Evolutionary conservation across 2,113 vertebrate genomes (phyloP).

Genomic region (Charina bottae): DNA sequence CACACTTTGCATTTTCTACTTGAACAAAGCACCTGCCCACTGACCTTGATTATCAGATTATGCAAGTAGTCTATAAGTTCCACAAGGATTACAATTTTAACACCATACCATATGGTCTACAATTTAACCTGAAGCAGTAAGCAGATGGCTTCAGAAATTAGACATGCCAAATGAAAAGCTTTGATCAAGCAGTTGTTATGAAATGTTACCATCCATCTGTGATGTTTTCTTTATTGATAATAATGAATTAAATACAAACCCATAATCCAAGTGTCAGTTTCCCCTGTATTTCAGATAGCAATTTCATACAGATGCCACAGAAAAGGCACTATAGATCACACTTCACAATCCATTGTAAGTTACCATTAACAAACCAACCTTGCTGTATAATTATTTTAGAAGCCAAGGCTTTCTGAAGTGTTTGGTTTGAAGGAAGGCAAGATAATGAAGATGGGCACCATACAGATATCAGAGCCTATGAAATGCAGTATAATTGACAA

Average conservation of each 20-base stretch:
- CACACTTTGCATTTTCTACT: conserved; percentile 23
- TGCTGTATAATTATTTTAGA: neutral
- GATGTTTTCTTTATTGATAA: conserved; percentile 13
- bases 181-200: neutral
- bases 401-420: neutral
- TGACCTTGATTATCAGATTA: conserved; percentile 44
- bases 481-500: neutral
- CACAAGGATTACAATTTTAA: conserved; percentile 38
- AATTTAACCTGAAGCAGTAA: conserved; percentile 43
- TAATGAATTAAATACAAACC: conserved; percentile 23
- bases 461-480: neutral
- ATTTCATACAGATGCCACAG: neutral
- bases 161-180: conserved; percentile 37
- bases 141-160: conserved; percentile 40
- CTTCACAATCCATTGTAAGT: neutral
- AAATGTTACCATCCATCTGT: neutral
- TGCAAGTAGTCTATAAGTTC: conserved; percentile 42
- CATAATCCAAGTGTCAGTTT: neutral
- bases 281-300: neutral
- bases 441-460: neutral
- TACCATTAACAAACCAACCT: neutral
- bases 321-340: neutral
- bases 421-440: neutral
- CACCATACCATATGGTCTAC: conserved; percentile 24
- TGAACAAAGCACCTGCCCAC: conserved; percentile 16